A percentile compares a stretch with the other conserved stretches of the same genome.
Conservation (phyloP, 1,140 invertebrate genomes). For the Orius insidiosus region DNA sequence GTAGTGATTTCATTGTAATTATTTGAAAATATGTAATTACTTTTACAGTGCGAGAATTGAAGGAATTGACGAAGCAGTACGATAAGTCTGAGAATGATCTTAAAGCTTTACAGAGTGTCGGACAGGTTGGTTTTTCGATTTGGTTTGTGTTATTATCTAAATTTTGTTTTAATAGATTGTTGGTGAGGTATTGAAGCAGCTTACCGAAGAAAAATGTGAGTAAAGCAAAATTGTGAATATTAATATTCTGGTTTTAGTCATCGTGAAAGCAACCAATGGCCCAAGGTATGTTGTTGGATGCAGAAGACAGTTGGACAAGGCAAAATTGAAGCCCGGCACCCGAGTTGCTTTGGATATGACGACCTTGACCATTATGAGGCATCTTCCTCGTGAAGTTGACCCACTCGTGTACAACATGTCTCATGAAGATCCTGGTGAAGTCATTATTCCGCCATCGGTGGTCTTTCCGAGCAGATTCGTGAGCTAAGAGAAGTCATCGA, state of each 20-base stretch:
- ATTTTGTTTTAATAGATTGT: slow-evolving; percentile 62
- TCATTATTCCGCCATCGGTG: slow-evolving; percentile 94
- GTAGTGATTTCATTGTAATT: slow-evolving; percentile 23
- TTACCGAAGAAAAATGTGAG: slow-evolving; percentile 98
- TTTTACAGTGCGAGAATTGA: slow-evolving; percentile 82
- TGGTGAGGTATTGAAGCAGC: slow-evolving; percentile 95
- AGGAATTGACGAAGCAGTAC: slow-evolving; percentile 95
- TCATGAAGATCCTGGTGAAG: slow-evolving; percentile 96
- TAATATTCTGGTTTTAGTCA: slow-evolving; percentile 46
- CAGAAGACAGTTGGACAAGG: slow-evolving; percentile 88
- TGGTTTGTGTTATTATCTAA: slow-evolving; percentile 7
- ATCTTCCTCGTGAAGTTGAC: slow-evolving; percentile 95
- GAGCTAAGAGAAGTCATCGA: slow-evolving; percentile 97
- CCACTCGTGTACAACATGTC: slow-evolving; percentile 99
- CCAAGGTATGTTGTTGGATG: slow-evolving; percentile 98
- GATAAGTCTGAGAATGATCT: slow-evolving; percentile 99
- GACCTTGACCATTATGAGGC: slow-evolving; percentile 97
- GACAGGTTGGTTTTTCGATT: slow-evolving; percentile 45
- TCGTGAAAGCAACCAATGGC: slow-evolving; percentile 99
- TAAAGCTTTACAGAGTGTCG: slow-evolving; percentile 97
- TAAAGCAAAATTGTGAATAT: slow-evolving; percentile 20
- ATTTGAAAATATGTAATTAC: slow-evolving; percentile 16
- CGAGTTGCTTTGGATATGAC: slow-evolving; percentile 99
- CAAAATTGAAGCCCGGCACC: slow-evolving; percentile 89
- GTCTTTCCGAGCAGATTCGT: slow-evolving; percentile 92